A percentile compares a stretch with the other conserved stretches of the same genome.
phyloP scores from a whole-genome alignment of 1,140 invertebrate genomes.

The Elymnias hypermnestra region DNA sequence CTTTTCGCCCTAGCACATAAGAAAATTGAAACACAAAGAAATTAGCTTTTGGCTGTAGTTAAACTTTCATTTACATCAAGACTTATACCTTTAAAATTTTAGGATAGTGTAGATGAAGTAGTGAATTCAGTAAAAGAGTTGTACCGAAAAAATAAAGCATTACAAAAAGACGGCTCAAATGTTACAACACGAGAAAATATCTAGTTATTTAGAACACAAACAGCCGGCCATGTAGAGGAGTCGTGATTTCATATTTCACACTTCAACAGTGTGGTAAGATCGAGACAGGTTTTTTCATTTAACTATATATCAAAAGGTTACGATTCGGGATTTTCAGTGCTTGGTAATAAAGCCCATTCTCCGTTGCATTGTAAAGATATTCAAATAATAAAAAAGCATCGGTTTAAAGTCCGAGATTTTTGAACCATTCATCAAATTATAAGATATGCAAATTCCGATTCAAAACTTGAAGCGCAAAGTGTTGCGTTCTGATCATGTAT shows the following conservation, averaged over 20 bases:
- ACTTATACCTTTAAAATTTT: no score
- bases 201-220: constrained; percentile 68
- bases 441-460: constrained; percentile 54
- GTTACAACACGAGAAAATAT: constrained; percentile 57
- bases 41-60: no score
- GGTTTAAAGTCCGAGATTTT: constrained; percentile 19
- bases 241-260: constrained; percentile 76
- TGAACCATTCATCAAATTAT: constrained; percentile 52
- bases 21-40: no score
- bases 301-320: constrained; percentile 26
- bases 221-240: constrained; percentile 56
- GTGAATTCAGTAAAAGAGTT: no score
- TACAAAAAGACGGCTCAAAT: constrained; percentile 6
- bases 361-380: constrained; percentile 20
- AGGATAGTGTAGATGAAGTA: no score
- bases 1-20: no score
- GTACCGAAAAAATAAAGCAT: constrained; percentile 1
- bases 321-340: constrained; percentile 8
- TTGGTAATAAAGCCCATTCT: constrained; percentile 32
- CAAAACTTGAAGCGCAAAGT: constrained; percentile 37
- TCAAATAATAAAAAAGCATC: no score
- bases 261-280: constrained; percentile 63
- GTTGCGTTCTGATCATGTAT: constrained; percentile 22
- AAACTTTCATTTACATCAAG: no score
- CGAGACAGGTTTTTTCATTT: constrained; percentile 63